phyloP scores from a whole-genome alignment of 2,888 invertebrate genomes.

The Sminthurides aquaticus region DNA sequence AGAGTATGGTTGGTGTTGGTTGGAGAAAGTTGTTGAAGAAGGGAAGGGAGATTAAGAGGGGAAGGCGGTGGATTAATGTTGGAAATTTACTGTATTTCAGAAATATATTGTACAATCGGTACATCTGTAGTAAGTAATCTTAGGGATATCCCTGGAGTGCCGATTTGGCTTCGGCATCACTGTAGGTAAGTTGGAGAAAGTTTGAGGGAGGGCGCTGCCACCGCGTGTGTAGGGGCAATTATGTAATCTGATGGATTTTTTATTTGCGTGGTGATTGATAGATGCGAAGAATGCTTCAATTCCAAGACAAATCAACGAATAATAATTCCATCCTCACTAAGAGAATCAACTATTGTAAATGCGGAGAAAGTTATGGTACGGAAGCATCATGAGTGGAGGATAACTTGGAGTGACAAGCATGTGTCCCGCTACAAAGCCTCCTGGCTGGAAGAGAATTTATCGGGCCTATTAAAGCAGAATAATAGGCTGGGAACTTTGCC shows the following conservation, averaged over 20 bases:
- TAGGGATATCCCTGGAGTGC: conserved; percentile 30
- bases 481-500: not conserved
- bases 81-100: not conserved
- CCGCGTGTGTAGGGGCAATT: too few relatives aligned
- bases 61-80: too few relatives aligned
- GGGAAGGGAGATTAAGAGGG: too few relatives aligned
- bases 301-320: conserved; percentile 55
- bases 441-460: conserved; percentile 49
- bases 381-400: conserved; percentile 46
- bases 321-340: conserved; percentile 48
- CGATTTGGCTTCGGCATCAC: conserved; percentile 57
- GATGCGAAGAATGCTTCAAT: conserved; percentile 58
- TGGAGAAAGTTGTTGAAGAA: too few relatives aligned
- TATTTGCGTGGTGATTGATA: too few relatives aligned
- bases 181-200: conserved; percentile 50
- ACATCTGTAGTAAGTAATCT: not conserved
- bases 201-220: not conserved
- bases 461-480: not conserved
- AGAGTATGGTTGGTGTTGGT: too few relatives aligned
- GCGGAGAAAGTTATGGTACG: conserved; percentile 48
- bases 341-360: conserved; percentile 22
- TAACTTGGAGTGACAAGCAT: conserved; percentile 58
- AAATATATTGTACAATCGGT: not conserved
- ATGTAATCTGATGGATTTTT: too few relatives aligned
- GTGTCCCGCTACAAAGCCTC: conserved; percentile 51